Evolutionary conservation across 2,797 vertebrate species (phyloP), one percentile per base, ranked within the genome.

Genomic region (Acanthurus lineatus): DNA sequence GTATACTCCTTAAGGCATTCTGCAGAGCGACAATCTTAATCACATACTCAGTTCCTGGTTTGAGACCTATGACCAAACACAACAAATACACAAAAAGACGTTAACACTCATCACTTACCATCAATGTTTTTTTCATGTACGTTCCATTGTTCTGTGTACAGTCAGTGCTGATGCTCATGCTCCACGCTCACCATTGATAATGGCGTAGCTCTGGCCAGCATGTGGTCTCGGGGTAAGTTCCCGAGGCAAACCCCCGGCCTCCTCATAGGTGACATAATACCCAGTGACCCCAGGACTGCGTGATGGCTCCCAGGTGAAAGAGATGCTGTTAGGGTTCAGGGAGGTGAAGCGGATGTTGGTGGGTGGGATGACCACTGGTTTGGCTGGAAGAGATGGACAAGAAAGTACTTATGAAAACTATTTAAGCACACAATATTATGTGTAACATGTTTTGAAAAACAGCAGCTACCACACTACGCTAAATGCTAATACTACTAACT

Each of bases 281-380:
- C 97, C 96, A 0, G 97, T 99, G 78, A 99, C 96, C 74, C 85
- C 95, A 62, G 82, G 91, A 51, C 96, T 96, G 10, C 91, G 94
- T 0, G 98, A 97, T 0, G 95, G 94, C 86, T 98, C 96, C 98
- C 98, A 99, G 35, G 95, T 96, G 81, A 88, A 90, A 51, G 98
- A 95, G 76, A 99, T 93, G 64, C 96, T 97, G 91, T 76, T 94
- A 20, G 96, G 94, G 28, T 97, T 99, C 81, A 97, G 95, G 32
- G 97, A 96, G 54, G 97, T 96, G 89, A 99, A 98, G 45, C 82
- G 97, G 83, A 99, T 94, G 76, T 97, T 97, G 57, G 96, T 96
- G 70, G 98, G 97, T 1, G 97, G 96, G 64, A 97, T 96, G 0
- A 99, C 96, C 65, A 96, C 91, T 79, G 92, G 86, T 89, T 93